phyloP scores from a whole-genome alignment of 1,140 invertebrate genomes.

The Parapsyche elsis region DNA sequence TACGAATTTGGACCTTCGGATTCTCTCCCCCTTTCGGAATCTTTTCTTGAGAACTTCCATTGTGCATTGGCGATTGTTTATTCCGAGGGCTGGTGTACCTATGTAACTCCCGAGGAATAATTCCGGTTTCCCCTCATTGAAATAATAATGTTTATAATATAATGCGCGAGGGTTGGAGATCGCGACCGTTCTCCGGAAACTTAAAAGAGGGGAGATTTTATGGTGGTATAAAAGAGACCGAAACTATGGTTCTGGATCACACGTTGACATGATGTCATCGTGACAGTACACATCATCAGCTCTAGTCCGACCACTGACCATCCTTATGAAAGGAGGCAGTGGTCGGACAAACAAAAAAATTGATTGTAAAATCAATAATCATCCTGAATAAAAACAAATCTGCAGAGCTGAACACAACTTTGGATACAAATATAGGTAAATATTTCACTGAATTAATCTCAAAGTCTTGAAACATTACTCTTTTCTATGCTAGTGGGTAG shows the following conservation, averaged over 20 bases:
- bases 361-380: no score
- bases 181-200: neutral
- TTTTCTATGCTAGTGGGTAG: no score
- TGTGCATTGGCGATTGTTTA: neutral
- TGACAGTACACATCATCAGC: neutral
- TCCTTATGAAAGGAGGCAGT: neutral
- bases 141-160: no score
- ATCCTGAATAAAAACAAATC: no score
- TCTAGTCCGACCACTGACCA: neutral
- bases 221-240: neutral
- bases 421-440: no score
- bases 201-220: neutral
- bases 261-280: neutral
- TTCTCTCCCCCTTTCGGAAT: neutral
- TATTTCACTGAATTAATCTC: no score
- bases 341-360: neutral
- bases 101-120: neutral
- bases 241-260: neutral
- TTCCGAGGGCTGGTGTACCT: neutral
- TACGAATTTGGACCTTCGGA: neutral
- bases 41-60: neutral
- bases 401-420: no score
- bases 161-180: no score
- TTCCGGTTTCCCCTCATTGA: neutral
- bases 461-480: no score